These are phyloP conservation scores for Cerastis rubricosa DNA, from an alignment of 2,888 invertebrate species.

Conservation along the genomic window DNA sequence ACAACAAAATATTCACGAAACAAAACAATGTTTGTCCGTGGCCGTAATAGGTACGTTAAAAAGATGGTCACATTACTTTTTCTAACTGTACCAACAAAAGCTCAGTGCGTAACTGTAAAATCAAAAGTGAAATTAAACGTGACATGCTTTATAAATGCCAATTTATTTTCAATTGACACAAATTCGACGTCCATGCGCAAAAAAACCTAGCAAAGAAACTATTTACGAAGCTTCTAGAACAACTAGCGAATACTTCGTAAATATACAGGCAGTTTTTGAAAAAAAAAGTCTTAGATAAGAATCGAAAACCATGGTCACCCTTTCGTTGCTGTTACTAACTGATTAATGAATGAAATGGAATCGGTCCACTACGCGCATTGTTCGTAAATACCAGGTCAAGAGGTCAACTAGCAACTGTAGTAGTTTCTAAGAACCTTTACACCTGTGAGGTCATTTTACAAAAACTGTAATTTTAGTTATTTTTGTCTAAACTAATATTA, in stretches of 20 bases:
- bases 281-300: not conserved
- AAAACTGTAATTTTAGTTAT: not conserved
- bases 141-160: constrained; percentile 42
- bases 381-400: constrained; percentile 58
- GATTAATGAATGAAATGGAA: constrained; percentile 68
- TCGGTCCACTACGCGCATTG: constrained; percentile 59
- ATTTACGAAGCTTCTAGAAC: constrained; percentile 12
- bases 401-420: constrained; percentile 38
- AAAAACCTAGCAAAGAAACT: not conserved
- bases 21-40: not conserved
- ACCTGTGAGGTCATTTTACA: constrained; percentile 19
- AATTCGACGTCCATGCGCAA: constrained; percentile 17
- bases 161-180: constrained; percentile 26
- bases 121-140: constrained; percentile 64
- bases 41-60: not conserved
- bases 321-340: constrained; percentile 50
- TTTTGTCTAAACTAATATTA: no score
- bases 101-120: constrained; percentile 58
- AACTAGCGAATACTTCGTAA: not conserved
- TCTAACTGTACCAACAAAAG: constrained; percentile 50
- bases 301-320: constrained; percentile 20
- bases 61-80: constrained; percentile 41
- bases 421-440: constrained; percentile 30
- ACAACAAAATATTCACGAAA: not conserved
- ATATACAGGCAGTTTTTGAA: not conserved